Evolutionary conservation across 2,888 invertebrate species (phyloP), one percentile per base, ranked within the genome.

Genomic region (Panzeria rudis): DNA sequence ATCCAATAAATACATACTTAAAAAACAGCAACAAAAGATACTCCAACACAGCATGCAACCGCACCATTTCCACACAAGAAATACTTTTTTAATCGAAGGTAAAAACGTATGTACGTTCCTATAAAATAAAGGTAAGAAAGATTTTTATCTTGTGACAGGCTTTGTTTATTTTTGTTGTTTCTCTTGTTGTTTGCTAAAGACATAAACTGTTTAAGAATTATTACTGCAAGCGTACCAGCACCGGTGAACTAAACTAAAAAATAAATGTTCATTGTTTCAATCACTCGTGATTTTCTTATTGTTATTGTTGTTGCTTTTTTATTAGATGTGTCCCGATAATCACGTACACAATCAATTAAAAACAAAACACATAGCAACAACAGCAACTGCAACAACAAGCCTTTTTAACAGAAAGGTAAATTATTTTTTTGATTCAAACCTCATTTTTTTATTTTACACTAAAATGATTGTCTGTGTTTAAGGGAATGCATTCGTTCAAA

Each of bases 321-420:
- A 71, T 82, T 75, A 69, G 78, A 83, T 82, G 71, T 82, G 85
- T 79, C 78, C 76, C 79, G 85, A 85, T 85, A 85, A 85, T 85
- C 82, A 85, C 85, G 85, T 85, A 83, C 78, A 82, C 82, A 82
- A 85, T 85, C 85, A 85, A 85, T 85, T 85, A 85, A 85, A 83
- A 80, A 73, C 25, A 80, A 71, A 77, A 72, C 64, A 59, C 52
- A 35, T 32, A 20, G 41, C 41, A 66, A 56, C 68, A 77, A 20
- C 17, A 17, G 8, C 23, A 62, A 50, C 38, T 25, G 47, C 32
- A 76, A 75, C 23, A 54, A 8, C 29, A 20, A 35, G 61, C 52
- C 35, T 7, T 32, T 32, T 68, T 23, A 69, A 69, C 15, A 23
- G 20, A 52, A 69, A 82, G 79, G 62, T 79, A 82, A 78, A 82